Evolutionary conservation across 2,113 vertebrate species (phyloP).

Genomic region (Lepus timidus): DNA sequence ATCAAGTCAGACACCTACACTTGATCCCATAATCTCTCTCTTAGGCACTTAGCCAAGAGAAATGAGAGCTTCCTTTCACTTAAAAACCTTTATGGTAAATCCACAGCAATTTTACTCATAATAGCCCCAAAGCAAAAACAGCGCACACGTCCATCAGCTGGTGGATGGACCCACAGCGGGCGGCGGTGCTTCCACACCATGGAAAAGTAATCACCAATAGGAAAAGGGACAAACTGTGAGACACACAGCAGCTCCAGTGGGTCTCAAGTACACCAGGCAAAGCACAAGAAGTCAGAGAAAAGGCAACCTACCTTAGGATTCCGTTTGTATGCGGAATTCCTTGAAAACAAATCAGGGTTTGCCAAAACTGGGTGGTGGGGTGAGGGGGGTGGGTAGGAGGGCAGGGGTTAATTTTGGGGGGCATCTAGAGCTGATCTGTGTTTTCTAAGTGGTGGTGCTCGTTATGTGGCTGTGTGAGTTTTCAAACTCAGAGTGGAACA

Average conservation of each 20-base stretch:
- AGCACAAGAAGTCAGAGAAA: not conserved
- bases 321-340: not conserved
- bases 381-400: not conserved
- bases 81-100: not conserved
- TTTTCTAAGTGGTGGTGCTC: not conserved
- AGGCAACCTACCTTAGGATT: not conserved
- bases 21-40: not conserved
- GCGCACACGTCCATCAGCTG: not conserved
- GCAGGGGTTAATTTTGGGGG: not conserved
- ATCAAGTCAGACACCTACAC: not conserved
- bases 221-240: not conserved
- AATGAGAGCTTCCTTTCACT: not conserved
- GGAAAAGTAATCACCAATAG: not conserved
- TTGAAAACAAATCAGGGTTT: not conserved
- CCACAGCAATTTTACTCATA: conserved; percentile 20
- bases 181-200: not conserved
- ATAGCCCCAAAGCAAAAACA: not conserved
- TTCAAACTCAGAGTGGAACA: not conserved
- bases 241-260: not conserved
- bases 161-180: not conserved
- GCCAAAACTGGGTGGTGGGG: not conserved
- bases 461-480: not conserved
- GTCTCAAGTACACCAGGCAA: not conserved
- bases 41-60: conserved; percentile 19
- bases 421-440: not conserved